Conservation (phyloP, 2,113 vertebrate genomes). For the Phyllostomus discolor region DNA sequence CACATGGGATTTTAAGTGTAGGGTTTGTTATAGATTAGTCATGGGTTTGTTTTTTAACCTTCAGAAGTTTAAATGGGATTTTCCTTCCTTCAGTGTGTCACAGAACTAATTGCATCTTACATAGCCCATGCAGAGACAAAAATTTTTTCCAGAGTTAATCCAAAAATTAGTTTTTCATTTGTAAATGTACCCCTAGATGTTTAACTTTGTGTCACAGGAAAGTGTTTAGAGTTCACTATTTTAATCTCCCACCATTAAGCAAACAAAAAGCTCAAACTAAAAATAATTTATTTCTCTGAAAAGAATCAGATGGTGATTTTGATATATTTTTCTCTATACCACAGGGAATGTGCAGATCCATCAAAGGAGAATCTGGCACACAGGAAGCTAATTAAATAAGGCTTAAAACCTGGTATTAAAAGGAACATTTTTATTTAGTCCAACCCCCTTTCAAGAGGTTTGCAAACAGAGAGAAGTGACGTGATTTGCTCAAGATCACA, state of each 20-base stretch:
- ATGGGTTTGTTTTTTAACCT: background rate
- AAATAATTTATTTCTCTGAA: background rate
- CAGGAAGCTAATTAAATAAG: background rate
- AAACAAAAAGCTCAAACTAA: slow-evolving; percentile 29
- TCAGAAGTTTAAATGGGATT: background rate
- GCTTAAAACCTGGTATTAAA: background rate
- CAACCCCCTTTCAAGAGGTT: background rate
- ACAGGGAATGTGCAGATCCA: background rate
- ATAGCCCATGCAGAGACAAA: background rate
- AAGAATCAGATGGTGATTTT: background rate
- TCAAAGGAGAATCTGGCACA: background rate
- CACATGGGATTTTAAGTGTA: background rate
- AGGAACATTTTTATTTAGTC: background rate
- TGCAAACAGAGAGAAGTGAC: background rate
- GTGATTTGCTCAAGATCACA: background rate
- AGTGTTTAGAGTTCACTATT: slow-evolving; percentile 8
- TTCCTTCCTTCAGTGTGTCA: background rate
- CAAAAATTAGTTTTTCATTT: background rate
- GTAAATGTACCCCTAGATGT: background rate
- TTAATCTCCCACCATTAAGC: slow-evolving; percentile 36
- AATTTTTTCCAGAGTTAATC: background rate
- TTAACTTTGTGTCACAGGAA: background rate
- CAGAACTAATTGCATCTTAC: background rate
- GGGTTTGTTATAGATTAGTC: background rate
- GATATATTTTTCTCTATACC: background rate